Conservation (phyloP, 2,113 vertebrate species). For the Cochlearius cochlearius region DNA sequence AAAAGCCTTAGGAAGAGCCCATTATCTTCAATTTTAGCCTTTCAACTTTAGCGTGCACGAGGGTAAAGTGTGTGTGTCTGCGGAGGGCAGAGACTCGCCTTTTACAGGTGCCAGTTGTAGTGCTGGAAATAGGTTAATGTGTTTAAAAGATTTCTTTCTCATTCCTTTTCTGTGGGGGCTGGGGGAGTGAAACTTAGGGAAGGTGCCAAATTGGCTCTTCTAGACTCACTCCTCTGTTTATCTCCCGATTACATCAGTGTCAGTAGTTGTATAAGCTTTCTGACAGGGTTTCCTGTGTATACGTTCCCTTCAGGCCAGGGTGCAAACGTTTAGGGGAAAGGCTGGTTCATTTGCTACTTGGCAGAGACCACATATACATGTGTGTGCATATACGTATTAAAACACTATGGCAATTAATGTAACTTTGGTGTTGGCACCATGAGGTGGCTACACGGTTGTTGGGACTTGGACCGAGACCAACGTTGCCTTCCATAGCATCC, state of each 20-base stretch:
- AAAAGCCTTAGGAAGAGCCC: not conserved
- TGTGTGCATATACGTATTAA: not conserved
- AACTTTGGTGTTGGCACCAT: not conserved
- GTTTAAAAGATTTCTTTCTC: not conserved
- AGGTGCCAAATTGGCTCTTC: slow-evolving; percentile 25
- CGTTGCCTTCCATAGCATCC: not conserved
- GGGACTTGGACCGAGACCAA: not conserved
- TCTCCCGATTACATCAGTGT: slow-evolving; percentile 14
- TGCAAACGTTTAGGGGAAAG: not conserved
- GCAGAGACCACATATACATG: not conserved
- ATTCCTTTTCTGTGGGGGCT: not conserved
- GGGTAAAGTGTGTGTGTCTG: not conserved
- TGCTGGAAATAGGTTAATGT: slow-evolving; percentile 4
- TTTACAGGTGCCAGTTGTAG: not conserved
- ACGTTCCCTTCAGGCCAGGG: not conserved
- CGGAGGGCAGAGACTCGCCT: not conserved
- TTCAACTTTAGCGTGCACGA: not conserved
- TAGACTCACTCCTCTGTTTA: slow-evolving; percentile 12
- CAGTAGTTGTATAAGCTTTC: not conserved
- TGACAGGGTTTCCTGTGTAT: not conserved
- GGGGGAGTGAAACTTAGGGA: not conserved
- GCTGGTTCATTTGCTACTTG: not conserved
- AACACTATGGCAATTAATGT: not conserved
- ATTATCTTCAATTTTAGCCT: slow-evolving; percentile 12
- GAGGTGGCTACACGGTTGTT: not conserved